These are phyloP conservation scores for Anaspis maculata DNA, from an alignment of 2,888 invertebrate species.

Conservation along the genomic window DNA sequence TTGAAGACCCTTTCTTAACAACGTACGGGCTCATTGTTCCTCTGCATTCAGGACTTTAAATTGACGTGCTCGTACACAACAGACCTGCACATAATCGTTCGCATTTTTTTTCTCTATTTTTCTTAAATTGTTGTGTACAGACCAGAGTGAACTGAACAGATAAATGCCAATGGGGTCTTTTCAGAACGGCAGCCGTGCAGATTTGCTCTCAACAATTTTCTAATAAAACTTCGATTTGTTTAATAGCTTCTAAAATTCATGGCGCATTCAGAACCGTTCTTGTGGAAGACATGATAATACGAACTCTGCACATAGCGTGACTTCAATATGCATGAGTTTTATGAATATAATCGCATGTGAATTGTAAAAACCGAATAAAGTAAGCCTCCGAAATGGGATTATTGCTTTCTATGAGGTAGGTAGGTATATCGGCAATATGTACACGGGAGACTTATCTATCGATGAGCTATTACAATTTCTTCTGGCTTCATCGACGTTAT, in stretches of 20 bases:
- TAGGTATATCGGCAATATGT: too few species aligned
- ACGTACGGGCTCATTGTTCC: slow-evolving; percentile 9
- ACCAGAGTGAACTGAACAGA: too few species aligned
- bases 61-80: slow-evolving; percentile 4
- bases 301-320: slow-evolving; percentile 25
- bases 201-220: slow-evolving; percentile 17
- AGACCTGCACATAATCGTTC: slow-evolving; percentile 11
- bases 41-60: slow-evolving; percentile 5
- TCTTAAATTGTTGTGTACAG: too few species aligned
- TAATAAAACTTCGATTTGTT: slow-evolving; percentile 31
- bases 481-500: too few species aligned
- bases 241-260: slow-evolving; percentile 27
- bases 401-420: too few species aligned
- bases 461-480: too few species aligned
- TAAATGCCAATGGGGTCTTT: too few species aligned
- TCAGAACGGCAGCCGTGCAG: slow-evolving; percentile 16
- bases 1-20: slow-evolving; percentile 6
- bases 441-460: too few species aligned
- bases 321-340: slow-evolving; percentile 29
- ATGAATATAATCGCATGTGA: slow-evolving; percentile 24
- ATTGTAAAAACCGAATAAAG: slow-evolving; percentile 19
- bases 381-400: too few species aligned
- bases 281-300: slow-evolving; percentile 31
- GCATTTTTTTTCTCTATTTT: too few species aligned
- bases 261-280: slow-evolving; percentile 24